These are phyloP conservation scores for Cotesia congregata DNA, from an alignment of 2,888 invertebrate genomes.

Conservation along the genomic window DNA sequence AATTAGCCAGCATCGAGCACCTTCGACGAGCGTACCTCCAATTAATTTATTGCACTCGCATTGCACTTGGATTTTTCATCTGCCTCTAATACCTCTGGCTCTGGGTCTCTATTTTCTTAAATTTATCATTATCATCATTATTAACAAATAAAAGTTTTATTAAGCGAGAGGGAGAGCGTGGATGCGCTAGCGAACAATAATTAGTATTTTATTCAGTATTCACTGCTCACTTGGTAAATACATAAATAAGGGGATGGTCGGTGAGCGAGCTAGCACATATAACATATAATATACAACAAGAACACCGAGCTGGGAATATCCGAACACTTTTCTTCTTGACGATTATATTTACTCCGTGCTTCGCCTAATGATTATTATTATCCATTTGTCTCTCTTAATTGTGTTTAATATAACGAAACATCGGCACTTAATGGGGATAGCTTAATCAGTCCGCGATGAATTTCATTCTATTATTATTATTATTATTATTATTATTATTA, in stretches of 20 bases:
- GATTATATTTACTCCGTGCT: neutral
- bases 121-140: constrained; percentile 22
- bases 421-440: neutral
- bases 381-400: constrained; percentile 34
- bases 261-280: too few relatives aligned
- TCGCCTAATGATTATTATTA: constrained; percentile 31
- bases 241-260: neutral
- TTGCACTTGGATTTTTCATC: constrained; percentile 42
- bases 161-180: neutral
- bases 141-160: neutral
- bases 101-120: neutral
- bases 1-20: constrained; percentile 60
- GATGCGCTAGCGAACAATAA: constrained; percentile 22
- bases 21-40: constrained; percentile 51
- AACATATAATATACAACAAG: too few relatives aligned
- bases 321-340: constrained; percentile 26
- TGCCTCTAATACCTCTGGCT: neutral
- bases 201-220: constrained; percentile 22
- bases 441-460: neutral
- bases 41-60: constrained; percentile 59
- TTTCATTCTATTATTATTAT: too few relatives aligned
- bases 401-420: constrained; percentile 5
- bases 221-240: constrained; percentile 6
- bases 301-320: too few relatives aligned
- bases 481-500: too few relatives aligned